These are phyloP conservation scores for Pammene fasciana DNA, from an alignment of 2,888 invertebrate species.

Conservation along the genomic window DNA sequence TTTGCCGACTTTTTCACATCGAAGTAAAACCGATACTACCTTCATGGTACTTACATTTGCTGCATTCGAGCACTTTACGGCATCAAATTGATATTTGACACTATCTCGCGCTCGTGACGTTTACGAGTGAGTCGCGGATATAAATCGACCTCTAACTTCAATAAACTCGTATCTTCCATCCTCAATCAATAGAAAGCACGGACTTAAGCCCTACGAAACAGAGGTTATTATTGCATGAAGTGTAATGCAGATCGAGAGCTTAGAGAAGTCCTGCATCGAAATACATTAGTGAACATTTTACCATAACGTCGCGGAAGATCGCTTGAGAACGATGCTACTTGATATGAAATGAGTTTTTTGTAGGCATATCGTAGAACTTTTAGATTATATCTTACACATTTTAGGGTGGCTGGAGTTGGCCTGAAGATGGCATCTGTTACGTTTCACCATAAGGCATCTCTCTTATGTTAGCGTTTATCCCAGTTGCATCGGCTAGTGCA, in stretches of 20 bases:
- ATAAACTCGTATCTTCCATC: background rate
- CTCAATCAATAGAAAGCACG: background rate
- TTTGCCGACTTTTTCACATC: background rate
- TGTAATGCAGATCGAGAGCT: background rate
- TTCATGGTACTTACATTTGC: background rate
- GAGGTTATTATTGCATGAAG: background rate
- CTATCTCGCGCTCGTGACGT: slow-evolving; percentile 24
- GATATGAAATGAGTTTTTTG: slow-evolving; percentile 14
- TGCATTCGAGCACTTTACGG: slow-evolving; percentile 19
- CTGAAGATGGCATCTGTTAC: background rate
- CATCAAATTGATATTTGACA: slow-evolving; percentile 35
- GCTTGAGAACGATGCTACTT: slow-evolving; percentile 18
- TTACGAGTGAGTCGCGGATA: slow-evolving; percentile 28
- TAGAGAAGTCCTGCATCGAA: background rate
- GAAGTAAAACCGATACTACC: slow-evolving; percentile 16
- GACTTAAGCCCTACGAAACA: background rate
- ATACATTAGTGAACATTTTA: slow-evolving; percentile 27
- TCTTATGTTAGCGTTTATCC: too few species aligned
- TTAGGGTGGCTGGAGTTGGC: background rate
- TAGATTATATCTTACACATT: background rate
- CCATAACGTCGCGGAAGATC: slow-evolving; percentile 23
- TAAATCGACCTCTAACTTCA: slow-evolving; percentile 13
- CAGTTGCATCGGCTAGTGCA: too few species aligned
- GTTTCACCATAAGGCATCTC: too few species aligned
- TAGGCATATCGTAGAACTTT: background rate